Percentiles rank a stretch among this genome's conserved stretches.
Conservation (phyloP, 2,797 vertebrate genomes). For the Acrossocheilus wenchowensis region DNA sequence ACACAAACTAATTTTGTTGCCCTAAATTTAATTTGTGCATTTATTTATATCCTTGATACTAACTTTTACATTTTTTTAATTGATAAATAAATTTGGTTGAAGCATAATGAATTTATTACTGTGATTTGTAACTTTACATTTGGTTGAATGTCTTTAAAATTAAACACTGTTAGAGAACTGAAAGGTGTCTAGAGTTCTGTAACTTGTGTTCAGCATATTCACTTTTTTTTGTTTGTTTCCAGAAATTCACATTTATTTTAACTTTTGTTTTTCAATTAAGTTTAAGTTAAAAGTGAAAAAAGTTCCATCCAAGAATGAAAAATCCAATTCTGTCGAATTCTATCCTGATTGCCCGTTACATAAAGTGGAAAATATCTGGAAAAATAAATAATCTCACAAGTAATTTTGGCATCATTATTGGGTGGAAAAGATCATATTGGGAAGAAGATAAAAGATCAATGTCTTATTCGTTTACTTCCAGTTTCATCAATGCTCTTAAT, state of each 20-base stretch:
- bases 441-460: neutral
- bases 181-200: too few relatives aligned
- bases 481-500: neutral
- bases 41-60: neutral
- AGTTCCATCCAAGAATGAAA: neutral
- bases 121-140: neutral
- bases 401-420: neutral
- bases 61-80: neutral
- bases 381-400: neutral
- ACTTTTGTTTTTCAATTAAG: neutral
- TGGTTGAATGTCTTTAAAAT: neutral
- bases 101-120: neutral
- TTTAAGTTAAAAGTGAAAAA: neutral
- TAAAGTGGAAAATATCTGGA: neutral
- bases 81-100: neutral
- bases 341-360: neutral
- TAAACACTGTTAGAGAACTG: neutral
- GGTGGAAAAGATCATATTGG: neutral
- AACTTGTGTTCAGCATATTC: neutral
- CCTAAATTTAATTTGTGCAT: neutral
- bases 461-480: neutral
- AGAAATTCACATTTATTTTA: neutral
- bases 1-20: neutral
- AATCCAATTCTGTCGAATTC: neutral
- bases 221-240: neutral